phyloP scores from a whole-genome alignment of 2,888 invertebrate species.

The Endotricha flammealis region DNA sequence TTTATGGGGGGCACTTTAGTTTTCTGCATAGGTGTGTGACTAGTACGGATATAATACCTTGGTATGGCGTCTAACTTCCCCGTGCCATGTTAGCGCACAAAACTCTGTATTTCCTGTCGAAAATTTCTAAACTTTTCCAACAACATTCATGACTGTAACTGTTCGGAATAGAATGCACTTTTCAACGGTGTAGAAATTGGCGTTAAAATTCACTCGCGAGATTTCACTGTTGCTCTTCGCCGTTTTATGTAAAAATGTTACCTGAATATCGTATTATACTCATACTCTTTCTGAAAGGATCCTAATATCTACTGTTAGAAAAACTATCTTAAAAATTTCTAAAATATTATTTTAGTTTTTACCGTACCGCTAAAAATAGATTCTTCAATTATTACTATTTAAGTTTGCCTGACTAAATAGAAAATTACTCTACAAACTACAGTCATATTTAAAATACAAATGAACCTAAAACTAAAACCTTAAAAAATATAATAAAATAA shows the following conservation, averaged over 20 bases:
- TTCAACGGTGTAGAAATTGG: background rate
- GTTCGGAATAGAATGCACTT: conserved; percentile 5
- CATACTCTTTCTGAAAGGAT: background rate
- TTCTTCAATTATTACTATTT: too few species aligned
- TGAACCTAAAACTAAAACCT: too few species aligned
- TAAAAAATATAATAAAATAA: too few species aligned
- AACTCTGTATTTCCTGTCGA: conserved; percentile 8
- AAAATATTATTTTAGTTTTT: too few species aligned
- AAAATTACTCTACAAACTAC: too few species aligned
- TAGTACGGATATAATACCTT: conserved; percentile 24
- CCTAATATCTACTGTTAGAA: background rate
- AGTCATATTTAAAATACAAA: too few species aligned
- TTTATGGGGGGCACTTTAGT: conserved; percentile 66
- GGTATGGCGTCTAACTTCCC: conserved; percentile 29
- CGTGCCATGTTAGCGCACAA: conserved; percentile 26
- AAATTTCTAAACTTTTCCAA: conserved; percentile 1
- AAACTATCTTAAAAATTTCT: background rate
- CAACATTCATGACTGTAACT: conserved; percentile 9
- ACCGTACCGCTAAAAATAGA: too few species aligned
- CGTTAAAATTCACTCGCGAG: conserved; percentile 15
- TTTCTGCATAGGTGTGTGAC: conserved; percentile 46
- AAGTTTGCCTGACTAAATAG: too few species aligned
- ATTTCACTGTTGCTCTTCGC: conserved; percentile 3
- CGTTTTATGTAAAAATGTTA: conserved; percentile 4
- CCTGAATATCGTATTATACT: conserved; percentile 1